Evolutionary conservation across 1,140 invertebrate species (phyloP), one percentile per base, ranked within the genome.

Genomic region (Bombus consobrinus): DNA sequence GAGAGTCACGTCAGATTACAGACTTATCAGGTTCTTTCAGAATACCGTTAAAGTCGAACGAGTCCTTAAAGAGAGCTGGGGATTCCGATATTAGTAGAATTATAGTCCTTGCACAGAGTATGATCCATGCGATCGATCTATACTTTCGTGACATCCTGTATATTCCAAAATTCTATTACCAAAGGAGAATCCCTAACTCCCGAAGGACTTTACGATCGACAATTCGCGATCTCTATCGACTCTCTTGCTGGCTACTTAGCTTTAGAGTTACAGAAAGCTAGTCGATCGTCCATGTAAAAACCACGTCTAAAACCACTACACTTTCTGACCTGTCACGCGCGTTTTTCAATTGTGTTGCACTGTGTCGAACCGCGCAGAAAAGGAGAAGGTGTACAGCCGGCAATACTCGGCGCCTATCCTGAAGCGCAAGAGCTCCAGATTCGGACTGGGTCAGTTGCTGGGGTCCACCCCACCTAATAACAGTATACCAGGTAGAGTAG

Each of bases 391-490:
- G 90, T 98, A 98, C 95, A 98, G 96, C 93, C 97, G 98, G 32
- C 98, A 98, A 95, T 98, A 98, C 93, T 98, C 98, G 69, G 98
- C 98, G 62, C 98, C 98, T 39, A 97, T 98, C 92, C 95, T 98
- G 90, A 98, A 98, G 95, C 96, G 98, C 95, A 98, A 98, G 96
- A 98, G 97, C 91, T 98, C 98, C 81, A 97, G 98, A 92, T 98
- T 99, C 95, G 98, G 98, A 93, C 96, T 98, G 94, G 98, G 98
- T 96, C 97, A 98, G 96, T 97, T 98, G 95, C 96, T 98, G 95
- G 96, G 96, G 94, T 95, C 96, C 93, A 95, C 95, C 90, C 93
- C 94, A 95, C 92, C 94, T 95, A 96, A 95, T 96, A 96, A 96
- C 95, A 96, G 95, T 95, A 95, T 97, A 94, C 95, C 96, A 96